Base-by-base conservation (phyloP, 1,140 invertebrate genomes). In the Pygmarrhopalites habei region DNA sequence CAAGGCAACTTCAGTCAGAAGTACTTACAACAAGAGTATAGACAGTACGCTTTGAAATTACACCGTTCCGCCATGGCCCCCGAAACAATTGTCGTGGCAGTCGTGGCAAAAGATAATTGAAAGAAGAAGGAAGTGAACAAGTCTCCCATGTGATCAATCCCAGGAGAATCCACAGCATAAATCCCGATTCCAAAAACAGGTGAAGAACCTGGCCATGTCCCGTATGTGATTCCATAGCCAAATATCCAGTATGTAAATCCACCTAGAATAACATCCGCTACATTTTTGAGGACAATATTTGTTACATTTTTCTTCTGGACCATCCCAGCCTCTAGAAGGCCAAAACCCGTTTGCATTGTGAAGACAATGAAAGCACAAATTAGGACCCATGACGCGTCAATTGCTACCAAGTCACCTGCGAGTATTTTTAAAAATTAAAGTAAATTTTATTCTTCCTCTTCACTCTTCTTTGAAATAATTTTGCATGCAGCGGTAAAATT, bases 221-320 rank as follows among this genome's bases (percentile, higher is more conserved):
- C 69, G 52, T 60, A 71, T 3, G 57, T 62, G 17, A 71, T 28
- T 3, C 69, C 63, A 39, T 51, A 71, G 1, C 69, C 69, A 53
- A 71, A 67, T 14, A 71, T 51, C 69, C 93, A 96, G 76, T 95
- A 97, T 0, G 90, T 93, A 4, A 94, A 74, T 52, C 91, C 92
- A 17, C 93, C 93, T 1, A 96, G 79, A 15, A 93, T 87, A 58
- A 96, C 90, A 68, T 95, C 92, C 1, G 90, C 88, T 0, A 93
- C 84, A 72, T 95, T 95, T 75, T 94, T 95, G 87, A 95, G 91
- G 90, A 95, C 92, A n/a, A 95, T 94, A 72, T 95, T 94, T 0
- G 92, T 90, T 80, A 95, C 92, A 72, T 95, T 95, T 77, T 95
- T 95, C 25, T 90, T 80, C 1, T 89, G 91, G 0, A 95, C 92